Evolutionary conservation across 1,140 invertebrate species (phyloP), one percentile per base, ranked within the genome.

Genomic region (Diabrotica virgifera): DNA sequence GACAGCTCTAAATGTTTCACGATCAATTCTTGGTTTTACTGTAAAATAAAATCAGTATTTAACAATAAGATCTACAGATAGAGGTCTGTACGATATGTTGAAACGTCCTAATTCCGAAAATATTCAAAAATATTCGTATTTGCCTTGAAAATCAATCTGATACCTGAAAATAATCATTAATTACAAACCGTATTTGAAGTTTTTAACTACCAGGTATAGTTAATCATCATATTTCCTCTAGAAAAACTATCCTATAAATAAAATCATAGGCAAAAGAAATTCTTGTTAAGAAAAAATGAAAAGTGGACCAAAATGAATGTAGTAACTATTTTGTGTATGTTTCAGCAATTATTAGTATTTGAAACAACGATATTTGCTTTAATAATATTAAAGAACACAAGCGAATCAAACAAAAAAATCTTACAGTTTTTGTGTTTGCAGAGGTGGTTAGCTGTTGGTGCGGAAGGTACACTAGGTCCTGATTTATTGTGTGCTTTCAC

Each of bases 401-500:
- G 40, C 68, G 70, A 64, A 60, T 69, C 70, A 71, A 70, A 67
- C 69, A 66, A 71, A 65, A 36, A 71, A 67, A 68, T 88, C 92
- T 91, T 86, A 96, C 94, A 82, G 77, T 95, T 94, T 78, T 86
- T 92, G 70, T 97, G 93, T 77, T 97, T 97, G 83, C 94, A 95
- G 14, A 95, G 80, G 80, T 97, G 94, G 78, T 94, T 95, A 68
- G 92, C 89, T 2, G 94, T 96, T 5, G 94, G 90, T 74, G 96
- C 91, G 67, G 92, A 96, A n/a, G 95, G 90, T 70, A 90, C 87
- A 65, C 92, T 88, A 11, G 85, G 77, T 59, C 94, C 96, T 64
- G 95, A 93, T 79, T 97, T 97, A 76, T 98, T 98, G 35, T 93
- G 89, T 36, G 95, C 96, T 35, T 87, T 85, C 5, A 97, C 92